Conservation (phyloP, 2,888 invertebrate species). For the Ophion ellenae region DNA sequence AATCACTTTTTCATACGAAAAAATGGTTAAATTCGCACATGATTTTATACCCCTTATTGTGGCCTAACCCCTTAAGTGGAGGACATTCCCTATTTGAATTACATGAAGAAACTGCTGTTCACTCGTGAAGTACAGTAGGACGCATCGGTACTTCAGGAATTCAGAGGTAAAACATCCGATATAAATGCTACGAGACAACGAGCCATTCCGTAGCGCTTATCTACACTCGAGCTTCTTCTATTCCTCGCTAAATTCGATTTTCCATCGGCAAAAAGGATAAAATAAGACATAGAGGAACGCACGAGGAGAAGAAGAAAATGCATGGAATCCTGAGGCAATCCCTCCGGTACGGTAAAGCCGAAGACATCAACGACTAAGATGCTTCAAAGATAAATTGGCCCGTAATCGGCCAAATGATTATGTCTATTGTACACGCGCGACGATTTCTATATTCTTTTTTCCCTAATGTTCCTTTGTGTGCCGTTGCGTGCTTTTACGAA, state of each 20-base stretch:
- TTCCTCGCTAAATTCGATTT: constrained; percentile 5
- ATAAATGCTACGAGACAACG: constrained; percentile 46
- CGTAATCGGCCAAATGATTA: too few species aligned
- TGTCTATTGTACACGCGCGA: too few species aligned
- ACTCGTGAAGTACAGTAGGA: background rate
- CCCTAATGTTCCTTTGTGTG: too few species aligned
- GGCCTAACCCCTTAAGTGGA: background rate
- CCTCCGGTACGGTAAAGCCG: background rate
- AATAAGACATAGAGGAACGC: background rate
- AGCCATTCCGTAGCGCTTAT: constrained; percentile 34
- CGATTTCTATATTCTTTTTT: too few species aligned
- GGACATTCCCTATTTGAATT: constrained; percentile 10
- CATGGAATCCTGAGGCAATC: background rate
- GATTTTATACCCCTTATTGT: too few species aligned
- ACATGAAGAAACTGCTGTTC: constrained; percentile 24
- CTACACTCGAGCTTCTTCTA: background rate
- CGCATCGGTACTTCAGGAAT: constrained; percentile 36
- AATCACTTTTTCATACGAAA: too few species aligned
- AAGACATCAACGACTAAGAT: background rate
- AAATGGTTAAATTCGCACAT: too few species aligned
- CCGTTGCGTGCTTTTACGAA: too few species aligned
- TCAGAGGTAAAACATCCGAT: constrained; percentile 39
- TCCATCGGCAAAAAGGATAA: background rate
- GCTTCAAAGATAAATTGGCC: background rate
- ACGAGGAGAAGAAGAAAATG: background rate